These are phyloP conservation scores for Tragelaphus strepsiceros DNA, from an alignment of 2,113 vertebrate genomes.

Conservation along the genomic window DNA sequence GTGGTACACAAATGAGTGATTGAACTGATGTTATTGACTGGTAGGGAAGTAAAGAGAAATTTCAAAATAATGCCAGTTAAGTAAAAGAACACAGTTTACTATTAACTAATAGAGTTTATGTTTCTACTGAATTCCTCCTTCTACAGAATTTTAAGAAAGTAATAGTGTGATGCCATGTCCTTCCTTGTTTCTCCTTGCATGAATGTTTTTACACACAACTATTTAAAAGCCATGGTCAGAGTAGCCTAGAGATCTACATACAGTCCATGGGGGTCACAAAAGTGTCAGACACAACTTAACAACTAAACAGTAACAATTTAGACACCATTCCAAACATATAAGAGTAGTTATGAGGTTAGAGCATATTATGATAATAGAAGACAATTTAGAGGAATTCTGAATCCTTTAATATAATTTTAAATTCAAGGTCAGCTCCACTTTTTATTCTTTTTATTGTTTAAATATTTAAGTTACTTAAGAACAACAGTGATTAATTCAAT, in stretches of 20 bases:
- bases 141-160: background rate
- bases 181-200: background rate
- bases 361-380: background rate
- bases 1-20: background rate
- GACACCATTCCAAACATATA: background rate
- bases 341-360: background rate
- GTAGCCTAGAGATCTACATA: background rate
- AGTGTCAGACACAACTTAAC: background rate
- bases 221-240: background rate
- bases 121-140: background rate
- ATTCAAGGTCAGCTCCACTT: background rate
- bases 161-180: background rate
- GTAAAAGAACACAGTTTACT: background rate
- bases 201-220: background rate
- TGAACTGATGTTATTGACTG: background rate
- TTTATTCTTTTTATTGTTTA: background rate
- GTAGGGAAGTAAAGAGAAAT: background rate
- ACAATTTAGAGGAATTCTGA: background rate
- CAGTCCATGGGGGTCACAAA: background rate
- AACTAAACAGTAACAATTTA: background rate
- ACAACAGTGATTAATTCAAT: background rate
- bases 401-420: background rate
- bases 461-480: background rate
- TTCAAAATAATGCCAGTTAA: background rate
- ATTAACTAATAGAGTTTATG: background rate